phyloP scores from a whole-genome alignment of 2,113 vertebrate species.

The Donacobius atricapilla region DNA sequence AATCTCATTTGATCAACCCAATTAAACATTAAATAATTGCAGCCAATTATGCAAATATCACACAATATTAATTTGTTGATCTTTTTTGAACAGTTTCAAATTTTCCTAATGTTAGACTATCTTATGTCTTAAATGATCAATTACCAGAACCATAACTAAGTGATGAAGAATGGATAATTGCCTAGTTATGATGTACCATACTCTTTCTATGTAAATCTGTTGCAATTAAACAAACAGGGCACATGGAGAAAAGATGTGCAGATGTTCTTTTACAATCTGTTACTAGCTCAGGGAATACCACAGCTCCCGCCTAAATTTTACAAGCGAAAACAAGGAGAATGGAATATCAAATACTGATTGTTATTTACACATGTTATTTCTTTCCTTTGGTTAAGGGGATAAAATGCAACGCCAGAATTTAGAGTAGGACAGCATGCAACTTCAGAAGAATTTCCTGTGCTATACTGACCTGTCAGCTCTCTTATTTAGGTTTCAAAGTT shows the following conservation, averaged over 20 bases:
- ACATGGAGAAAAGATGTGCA: slow-evolving; percentile 67
- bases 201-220: slow-evolving; percentile 67
- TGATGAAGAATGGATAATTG: slow-evolving; percentile 75
- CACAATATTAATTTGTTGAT: slow-evolving; percentile 78
- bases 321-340: neutral
- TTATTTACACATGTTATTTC: slow-evolving; percentile 20
- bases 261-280: slow-evolving; percentile 71
- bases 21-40: slow-evolving; percentile 79
- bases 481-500: neutral
- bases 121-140: slow-evolving; percentile 72
- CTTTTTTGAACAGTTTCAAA: slow-evolving; percentile 70
- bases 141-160: slow-evolving; percentile 72
- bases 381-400: neutral
- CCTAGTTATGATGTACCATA: slow-evolving; percentile 67
- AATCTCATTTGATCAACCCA: slow-evolving; percentile 73
- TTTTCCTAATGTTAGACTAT: slow-evolving; percentile 71
- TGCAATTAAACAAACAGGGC: slow-evolving; percentile 74
- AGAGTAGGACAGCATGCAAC: neutral
- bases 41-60: slow-evolving; percentile 78
- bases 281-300: slow-evolving; percentile 58
- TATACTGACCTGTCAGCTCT: neutral
- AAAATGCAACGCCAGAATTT: neutral
- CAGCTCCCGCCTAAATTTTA: slow-evolving; percentile 12
- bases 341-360: neutral
- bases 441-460: neutral